Base-by-base conservation (phyloP, 2,888 invertebrate genomes). In the Drosophila conformis region DNA sequence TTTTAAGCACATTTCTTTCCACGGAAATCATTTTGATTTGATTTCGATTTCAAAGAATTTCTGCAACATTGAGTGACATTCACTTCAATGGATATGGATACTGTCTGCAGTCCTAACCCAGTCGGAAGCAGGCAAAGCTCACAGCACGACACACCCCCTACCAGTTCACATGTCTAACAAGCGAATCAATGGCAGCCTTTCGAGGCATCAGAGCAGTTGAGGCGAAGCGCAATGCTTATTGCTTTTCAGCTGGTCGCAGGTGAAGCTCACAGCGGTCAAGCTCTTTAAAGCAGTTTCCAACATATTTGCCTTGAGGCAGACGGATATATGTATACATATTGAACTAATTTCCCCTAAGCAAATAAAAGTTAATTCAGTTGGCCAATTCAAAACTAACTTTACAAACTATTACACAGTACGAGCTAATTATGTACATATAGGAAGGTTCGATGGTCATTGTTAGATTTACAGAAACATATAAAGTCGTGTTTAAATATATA, bases 1-100 rank as follows among this genome's bases (percentile, higher is more conserved):
- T 73, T 78, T 86, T 73, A 82, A 80, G 82, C 82, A 77, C 74
- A 81, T 78, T 81, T 82, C 69, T 69, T 73, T 67, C 31, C 62
- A 57, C 56, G 65, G 53, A 71, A 81, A 52, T 76, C 66, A 61
- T 74, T 73, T 79, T 21, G 56, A 52, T 59, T 69, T 78, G 33
- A 69, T 63, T 69, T 66, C 56, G 70, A 66, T 73, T 80, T 72
- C 72, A 60, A 60, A 77, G 69, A 69, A 76, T 67, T 76, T 77
- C 46, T 65, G 40, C 51, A 68, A 72, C 49, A 68, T 73, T 80
- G 77, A 80, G 54, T 69, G 81, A 73, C 77, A 77, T 69, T 58
- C 58, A 64, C 77, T 66, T 64, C 66, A 80, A 56, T 69, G 60
- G 69, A 72, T 51, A 49, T 59, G 35, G 59, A 61, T 68, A 66